These are phyloP conservation scores for Caenorhabditis angaria DNA, from an alignment of 2,888 invertebrate genomes.

Conservation along the genomic window DNA sequence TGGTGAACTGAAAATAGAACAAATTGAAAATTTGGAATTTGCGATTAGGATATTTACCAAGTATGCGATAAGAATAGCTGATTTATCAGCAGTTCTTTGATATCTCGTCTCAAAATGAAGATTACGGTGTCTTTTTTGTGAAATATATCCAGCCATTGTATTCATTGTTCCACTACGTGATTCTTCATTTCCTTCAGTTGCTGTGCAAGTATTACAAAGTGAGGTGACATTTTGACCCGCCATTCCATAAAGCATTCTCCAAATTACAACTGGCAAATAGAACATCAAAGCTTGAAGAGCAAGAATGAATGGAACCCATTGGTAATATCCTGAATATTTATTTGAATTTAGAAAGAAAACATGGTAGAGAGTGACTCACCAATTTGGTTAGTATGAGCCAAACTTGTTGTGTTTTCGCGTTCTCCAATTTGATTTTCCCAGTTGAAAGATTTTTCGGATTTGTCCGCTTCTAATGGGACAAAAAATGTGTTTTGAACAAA, in stretches of 20 bases:
- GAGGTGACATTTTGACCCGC: slow-evolving; percentile 67
- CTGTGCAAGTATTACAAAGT: slow-evolving; percentile 68
- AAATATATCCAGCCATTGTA: slow-evolving; percentile 58
- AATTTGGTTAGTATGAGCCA: slow-evolving; percentile 72
- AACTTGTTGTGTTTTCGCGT: slow-evolving; percentile 66
- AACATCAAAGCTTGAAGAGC: slow-evolving; percentile 71
- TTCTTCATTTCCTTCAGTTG: slow-evolving; percentile 67
- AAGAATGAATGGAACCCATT: slow-evolving; percentile 71
- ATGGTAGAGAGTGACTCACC: slow-evolving; percentile 52
- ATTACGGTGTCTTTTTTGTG: slow-evolving; percentile 43
- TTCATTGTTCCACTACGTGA: slow-evolving; percentile 65
- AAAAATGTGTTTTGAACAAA: slow-evolving; percentile 76
- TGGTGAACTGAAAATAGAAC: slow-evolving; percentile 58
- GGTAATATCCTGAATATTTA: no score
- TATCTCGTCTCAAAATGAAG: slow-evolving; percentile 25
- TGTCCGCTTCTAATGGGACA: slow-evolving; percentile 73
- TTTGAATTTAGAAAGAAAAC: slow-evolving; percentile 16
- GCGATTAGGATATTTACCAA: slow-evolving; percentile 45
- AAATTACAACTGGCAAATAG: slow-evolving; percentile 70
- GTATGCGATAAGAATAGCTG: slow-evolving; percentile 49
- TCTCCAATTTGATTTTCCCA: slow-evolving; percentile 68
- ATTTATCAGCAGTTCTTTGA: slow-evolving; percentile 24
- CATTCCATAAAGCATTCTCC: slow-evolving; percentile 61
- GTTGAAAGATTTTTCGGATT: slow-evolving; percentile 61
- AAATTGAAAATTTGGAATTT: slow-evolving; percentile 6